Percentiles rank a stretch among this genome's conserved stretches.
Conservation (phyloP, 2,113 vertebrate species). For the Heterotilapia buettikoferi region DNA sequence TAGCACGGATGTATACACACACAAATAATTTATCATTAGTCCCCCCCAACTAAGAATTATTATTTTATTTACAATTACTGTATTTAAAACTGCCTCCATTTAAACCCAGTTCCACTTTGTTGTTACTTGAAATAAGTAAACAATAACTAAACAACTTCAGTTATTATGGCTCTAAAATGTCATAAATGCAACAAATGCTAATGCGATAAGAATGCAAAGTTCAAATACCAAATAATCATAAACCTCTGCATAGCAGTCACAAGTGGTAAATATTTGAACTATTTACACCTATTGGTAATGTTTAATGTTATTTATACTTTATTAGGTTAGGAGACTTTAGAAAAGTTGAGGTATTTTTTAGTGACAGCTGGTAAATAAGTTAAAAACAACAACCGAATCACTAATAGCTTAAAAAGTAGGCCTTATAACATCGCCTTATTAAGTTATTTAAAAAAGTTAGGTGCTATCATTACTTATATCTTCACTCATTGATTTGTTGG, state of each 20-base stretch:
- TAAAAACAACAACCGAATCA: background rate
- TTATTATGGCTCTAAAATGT: accelerated
- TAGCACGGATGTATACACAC: background rate
- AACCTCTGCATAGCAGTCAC: background rate
- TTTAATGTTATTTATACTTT: background rate
- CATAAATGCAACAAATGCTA: background rate
- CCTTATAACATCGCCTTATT: background rate
- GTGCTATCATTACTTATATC: background rate
- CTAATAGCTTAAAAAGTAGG: background rate
- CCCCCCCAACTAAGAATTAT: background rate
- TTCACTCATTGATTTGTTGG: background rate
- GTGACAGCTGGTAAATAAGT: background rate
- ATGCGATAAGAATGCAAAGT: background rate
- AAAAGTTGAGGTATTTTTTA: background rate
- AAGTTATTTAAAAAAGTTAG: background rate
- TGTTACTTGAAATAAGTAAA: background rate
- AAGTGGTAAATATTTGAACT: background rate
- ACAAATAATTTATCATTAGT: background rate
- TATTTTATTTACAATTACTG: background rate
- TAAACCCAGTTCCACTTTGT: background rate
- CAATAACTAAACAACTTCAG: background rate
- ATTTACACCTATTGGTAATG: background rate
- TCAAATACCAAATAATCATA: background rate
- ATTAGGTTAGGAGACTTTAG: background rate
- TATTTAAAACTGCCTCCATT: background rate